phyloP scores from a whole-genome alignment of 2,113 vertebrate genomes.

The Brachyhypopomus occidentalis region DNA sequence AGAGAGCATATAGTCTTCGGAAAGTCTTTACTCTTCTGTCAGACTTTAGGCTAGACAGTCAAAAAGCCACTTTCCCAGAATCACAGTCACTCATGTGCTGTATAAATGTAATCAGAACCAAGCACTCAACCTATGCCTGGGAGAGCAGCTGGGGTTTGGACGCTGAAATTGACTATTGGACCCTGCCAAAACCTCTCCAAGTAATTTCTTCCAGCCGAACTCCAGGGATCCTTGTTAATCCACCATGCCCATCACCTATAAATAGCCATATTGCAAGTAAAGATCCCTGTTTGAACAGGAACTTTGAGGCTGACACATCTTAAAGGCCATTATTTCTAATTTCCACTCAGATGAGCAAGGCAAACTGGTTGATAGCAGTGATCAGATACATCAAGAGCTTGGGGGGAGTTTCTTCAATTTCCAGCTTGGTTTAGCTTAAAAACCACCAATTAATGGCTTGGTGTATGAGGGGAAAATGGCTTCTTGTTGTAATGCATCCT shows the following conservation, averaged over 20 bases:
- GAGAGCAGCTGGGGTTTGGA: constrained; percentile 67
- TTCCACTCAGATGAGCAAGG: constrained; percentile 63
- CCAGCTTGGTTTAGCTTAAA: no score
- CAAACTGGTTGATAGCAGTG: constrained; percentile 62
- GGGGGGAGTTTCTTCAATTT: not conserved
- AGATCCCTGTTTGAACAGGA: constrained; percentile 57
- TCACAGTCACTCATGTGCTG: constrained; percentile 49
- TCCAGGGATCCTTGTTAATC: constrained; percentile 69
- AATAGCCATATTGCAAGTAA: constrained; percentile 65
- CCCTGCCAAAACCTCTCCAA: constrained; percentile 65
- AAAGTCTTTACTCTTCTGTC: constrained; percentile 10
- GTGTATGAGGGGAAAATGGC: no score
- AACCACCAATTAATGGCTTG: no score
- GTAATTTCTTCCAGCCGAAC: constrained; percentile 65
- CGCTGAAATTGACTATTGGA: constrained; percentile 62
- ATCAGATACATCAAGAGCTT: constrained; percentile 55
- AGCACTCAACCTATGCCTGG: constrained; percentile 57
- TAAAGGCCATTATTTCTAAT: constrained; percentile 65
- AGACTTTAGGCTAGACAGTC: constrained; percentile 22
- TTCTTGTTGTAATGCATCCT: no score
- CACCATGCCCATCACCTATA: constrained; percentile 67
- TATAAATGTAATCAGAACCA: constrained; percentile 58
- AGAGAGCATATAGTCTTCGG: not conserved
- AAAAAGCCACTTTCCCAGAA: constrained; percentile 50
- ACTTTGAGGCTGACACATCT: constrained; percentile 59